A percentile compares a stretch with the other conserved stretches of the same genome.
phyloP scores from a whole-genome alignment of 2,888 invertebrate genomes.

The Eugnorisma glareosa region DNA sequence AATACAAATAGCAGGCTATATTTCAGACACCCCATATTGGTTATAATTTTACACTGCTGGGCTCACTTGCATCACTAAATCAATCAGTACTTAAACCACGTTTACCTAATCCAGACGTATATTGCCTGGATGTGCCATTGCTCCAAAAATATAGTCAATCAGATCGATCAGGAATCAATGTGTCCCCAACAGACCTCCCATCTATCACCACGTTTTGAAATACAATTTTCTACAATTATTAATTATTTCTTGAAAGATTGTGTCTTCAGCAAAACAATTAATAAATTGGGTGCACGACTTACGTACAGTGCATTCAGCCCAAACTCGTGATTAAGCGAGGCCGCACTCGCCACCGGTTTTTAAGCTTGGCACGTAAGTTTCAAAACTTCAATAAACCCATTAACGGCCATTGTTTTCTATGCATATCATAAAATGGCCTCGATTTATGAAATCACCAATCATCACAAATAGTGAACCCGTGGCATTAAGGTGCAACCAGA shows the following conservation, averaged over 20 bases:
- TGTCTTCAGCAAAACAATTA: neutral
- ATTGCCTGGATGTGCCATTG: neutral
- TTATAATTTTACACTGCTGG: neutral
- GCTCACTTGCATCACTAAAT: neutral
- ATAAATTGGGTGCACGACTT: neutral
- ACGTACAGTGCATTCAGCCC: neutral
- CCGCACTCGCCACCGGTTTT: neutral
- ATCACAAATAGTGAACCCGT: neutral
- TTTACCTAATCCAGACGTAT: neutral
- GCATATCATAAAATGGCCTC: neutral
- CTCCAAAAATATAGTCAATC: neutral
- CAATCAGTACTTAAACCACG: too few relatives aligned
- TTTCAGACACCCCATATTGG: slow-evolving; percentile 10
- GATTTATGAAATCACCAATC: neutral
- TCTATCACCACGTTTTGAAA: neutral
- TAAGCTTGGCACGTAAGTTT: neutral
- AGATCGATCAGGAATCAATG: neutral
- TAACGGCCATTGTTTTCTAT: too few relatives aligned
- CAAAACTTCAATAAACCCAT: neutral
- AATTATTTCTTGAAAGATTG: too few relatives aligned
- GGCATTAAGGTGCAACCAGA: slow-evolving; percentile 8
- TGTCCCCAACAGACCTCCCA: neutral
- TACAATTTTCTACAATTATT: neutral
- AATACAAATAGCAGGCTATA: slow-evolving; percentile 18
- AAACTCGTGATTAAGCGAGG: neutral